Percentiles rank a stretch among this genome's conserved stretches.
phyloP scores from a whole-genome alignment of 2,797 vertebrate species.

The Sciurus carolinensis region DNA sequence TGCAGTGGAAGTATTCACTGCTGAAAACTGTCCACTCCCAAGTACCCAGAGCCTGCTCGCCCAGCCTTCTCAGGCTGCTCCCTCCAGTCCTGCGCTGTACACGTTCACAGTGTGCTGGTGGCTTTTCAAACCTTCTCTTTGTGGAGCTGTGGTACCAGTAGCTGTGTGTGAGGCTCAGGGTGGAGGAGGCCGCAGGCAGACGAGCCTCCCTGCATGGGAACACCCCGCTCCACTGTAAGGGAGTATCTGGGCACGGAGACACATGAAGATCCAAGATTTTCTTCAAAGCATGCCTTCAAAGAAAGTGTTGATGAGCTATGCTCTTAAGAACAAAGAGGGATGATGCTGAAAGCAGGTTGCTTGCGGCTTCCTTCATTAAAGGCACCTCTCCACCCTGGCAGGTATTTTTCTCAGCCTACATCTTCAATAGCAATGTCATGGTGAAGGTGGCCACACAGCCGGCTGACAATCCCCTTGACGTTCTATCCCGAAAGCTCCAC shows the following conservation, averaged over 20 bases:
- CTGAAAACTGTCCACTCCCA: neutral
- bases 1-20: conserved; percentile 6
- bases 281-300: neutral
- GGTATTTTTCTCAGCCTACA: conserved; percentile 99
- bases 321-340: neutral
- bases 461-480: conserved; percentile 98
- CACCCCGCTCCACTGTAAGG: neutral
- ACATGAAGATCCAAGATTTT: neutral
- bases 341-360: neutral
- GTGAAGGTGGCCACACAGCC: conserved; percentile 99
- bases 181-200: neutral
- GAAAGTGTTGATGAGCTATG: neutral
- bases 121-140: neutral
- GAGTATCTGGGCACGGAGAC: neutral
- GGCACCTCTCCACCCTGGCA: conserved; percentile 79
- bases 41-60: neutral
- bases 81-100: neutral
- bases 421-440: conserved; percentile 99
- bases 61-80: neutral
- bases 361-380: neutral
- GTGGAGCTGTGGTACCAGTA: neutral
- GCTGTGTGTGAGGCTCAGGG: neutral
- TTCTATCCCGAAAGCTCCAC: conserved; percentile 98
- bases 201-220: neutral
- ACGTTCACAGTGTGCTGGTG: neutral